These are phyloP conservation scores for Lethenteron camtschaticum DNA, from an alignment of 2,113 vertebrate species.

Conservation along the genomic window DNA sequence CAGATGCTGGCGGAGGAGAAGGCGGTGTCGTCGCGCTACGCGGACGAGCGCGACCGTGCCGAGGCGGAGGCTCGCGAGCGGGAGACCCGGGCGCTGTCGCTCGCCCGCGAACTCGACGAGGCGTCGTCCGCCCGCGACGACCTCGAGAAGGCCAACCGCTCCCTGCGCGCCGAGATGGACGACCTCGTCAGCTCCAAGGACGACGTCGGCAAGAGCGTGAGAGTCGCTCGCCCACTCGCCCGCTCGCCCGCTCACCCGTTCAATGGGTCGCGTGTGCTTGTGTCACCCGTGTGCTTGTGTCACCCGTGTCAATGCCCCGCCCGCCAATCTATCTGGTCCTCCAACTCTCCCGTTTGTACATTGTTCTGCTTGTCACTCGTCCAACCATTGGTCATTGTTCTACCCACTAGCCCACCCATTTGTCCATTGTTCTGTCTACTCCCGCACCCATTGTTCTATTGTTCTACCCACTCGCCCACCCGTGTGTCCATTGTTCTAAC, in stretches of 20 bases:
- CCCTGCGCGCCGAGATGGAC: slow-evolving; percentile 54
- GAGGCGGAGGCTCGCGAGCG: slow-evolving; percentile 45
- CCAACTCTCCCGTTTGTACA: neutral
- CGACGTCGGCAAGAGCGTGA: slow-evolving; percentile 60
- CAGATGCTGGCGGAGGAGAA: slow-evolving; percentile 46
- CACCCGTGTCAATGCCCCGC: neutral
- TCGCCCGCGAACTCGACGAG: slow-evolving; percentile 28
- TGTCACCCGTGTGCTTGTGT: neutral
- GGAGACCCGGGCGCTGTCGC: slow-evolving; percentile 36
- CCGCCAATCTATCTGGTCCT: neutral
- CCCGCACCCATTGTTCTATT: neutral
- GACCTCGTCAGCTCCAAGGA: slow-evolving; percentile 61
- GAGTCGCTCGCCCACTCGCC: neutral
- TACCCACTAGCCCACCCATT: neutral
- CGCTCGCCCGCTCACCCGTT: too few relatives aligned
- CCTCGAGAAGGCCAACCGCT: slow-evolving; percentile 33
- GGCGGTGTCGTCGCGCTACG: slow-evolving; percentile 47
- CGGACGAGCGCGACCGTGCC: slow-evolving; percentile 27
- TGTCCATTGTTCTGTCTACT: neutral
- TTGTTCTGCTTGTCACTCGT: neutral
- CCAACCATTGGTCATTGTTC: neutral
- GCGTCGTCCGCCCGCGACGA: slow-evolving; percentile 35
- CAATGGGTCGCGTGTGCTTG: rapidly evolving
- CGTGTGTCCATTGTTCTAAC: neutral
- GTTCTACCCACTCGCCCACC: too few relatives aligned